These are phyloP conservation scores for Prunella strophiata DNA, from an alignment of 2,797 vertebrate genomes.

Conservation along the genomic window DNA sequence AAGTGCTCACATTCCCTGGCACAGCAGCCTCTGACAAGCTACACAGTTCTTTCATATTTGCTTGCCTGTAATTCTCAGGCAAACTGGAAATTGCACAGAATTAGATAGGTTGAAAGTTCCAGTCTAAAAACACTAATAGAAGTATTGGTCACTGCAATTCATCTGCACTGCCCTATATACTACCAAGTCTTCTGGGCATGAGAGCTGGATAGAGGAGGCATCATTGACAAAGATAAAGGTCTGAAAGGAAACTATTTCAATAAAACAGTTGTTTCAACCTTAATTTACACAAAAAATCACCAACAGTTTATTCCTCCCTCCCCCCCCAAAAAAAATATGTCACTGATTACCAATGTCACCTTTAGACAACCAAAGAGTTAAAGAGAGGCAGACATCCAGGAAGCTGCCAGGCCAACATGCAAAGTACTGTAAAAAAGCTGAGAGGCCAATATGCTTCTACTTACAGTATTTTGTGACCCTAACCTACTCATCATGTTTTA, in stretches of 20 bases:
- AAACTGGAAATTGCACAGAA: not conserved
- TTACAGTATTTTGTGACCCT: slow-evolving; percentile 56
- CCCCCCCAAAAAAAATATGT: no score
- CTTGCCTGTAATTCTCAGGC: not conserved
- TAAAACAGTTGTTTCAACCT: not conserved
- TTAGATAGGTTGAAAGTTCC: not conserved
- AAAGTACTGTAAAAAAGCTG: not conserved
- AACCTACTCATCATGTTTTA: slow-evolving; percentile 41
- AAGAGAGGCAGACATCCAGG: not conserved
- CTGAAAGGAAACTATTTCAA: not conserved
- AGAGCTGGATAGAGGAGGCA: not conserved
- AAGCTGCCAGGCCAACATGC: not conserved
- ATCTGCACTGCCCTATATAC: not conserved
- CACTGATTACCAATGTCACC: not conserved
- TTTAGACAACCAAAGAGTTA: not conserved
- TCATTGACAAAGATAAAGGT: not conserved
- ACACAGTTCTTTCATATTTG: not conserved
- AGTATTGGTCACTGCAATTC: not conserved
- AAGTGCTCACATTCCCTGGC: not conserved
- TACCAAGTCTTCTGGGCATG: not conserved
- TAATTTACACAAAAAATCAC: not conserved
- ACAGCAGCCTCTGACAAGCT: not conserved
- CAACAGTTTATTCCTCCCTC: not conserved
- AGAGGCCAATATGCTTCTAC: slow-evolving; percentile 46
- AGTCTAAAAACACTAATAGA: not conserved